Evolutionary conservation across 2,888 invertebrate species (phyloP), one percentile per base, ranked within the genome.

Genomic region (Seira musarum): DNA sequence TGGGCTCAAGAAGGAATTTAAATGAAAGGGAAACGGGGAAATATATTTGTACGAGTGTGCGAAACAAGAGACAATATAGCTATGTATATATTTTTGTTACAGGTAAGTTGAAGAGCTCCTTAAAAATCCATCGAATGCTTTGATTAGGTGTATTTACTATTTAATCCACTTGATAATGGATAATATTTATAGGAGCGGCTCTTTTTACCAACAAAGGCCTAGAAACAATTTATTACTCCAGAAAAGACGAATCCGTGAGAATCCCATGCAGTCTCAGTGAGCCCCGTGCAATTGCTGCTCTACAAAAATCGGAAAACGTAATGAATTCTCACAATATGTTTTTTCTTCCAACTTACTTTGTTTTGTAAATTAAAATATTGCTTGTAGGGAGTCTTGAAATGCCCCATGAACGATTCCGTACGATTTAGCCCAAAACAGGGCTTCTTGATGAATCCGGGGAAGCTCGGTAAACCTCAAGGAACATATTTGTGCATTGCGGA

Each of bases 201-300:
- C 63, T 82, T 15, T 82, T 82, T 49, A 79, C 79, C 10, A 79
- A 67, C 3, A 82, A 76, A 46, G 82, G 82, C 1, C 17, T 67
- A n/a, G 82, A 82, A 46, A 82, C 78, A 13, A 49, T 82, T 15
- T 61, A 75, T n/a, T 82, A 60, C 60, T 19, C n/a, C 1, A 40
- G 65, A 1, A 67, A 22, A 1, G 82, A 82, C 22, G 65, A 79
- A 13, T 46, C 25, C 22, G 66, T 79, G 1, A 61, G 72, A 46
- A 72, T 82, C 15, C 82, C 82, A n/a, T 82, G 82, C 21, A 79
- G 82, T 65, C 61, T 82, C 13, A 82, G 82, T 68, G 75, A 82
- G 21, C 82, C 82, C 3, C 66, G 72, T 19, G 79, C 82, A 0
- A 40, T 57, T 17, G 65, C 77, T 0, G 65, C 75, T 21, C 2